These are phyloP conservation scores for Spisula solida DNA, from an alignment of 2,888 invertebrate genomes.

Conservation along the genomic window DNA sequence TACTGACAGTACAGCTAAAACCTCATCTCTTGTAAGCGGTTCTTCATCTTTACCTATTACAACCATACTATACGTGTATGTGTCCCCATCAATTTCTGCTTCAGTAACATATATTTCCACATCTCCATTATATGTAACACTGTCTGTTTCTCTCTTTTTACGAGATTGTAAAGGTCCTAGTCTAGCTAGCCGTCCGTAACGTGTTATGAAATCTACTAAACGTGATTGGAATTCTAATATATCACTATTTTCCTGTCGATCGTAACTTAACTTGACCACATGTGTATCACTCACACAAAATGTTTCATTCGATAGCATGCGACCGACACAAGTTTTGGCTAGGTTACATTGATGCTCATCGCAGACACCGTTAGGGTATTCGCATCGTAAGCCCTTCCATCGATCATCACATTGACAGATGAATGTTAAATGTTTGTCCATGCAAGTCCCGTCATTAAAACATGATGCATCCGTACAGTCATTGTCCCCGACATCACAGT, in stretches of 20 bases:
- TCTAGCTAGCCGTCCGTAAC: slow-evolving; percentile 61
- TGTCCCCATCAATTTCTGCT: slow-evolving; percentile 31
- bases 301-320: slow-evolving; percentile 47
- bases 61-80: slow-evolving; percentile 59
- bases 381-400: slow-evolving; percentile 69
- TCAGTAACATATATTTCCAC: slow-evolving; percentile 64
- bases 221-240: slow-evolving; percentile 50
- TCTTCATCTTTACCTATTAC: slow-evolving; percentile 58
- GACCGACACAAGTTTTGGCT: slow-evolving; percentile 71
- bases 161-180: slow-evolving; percentile 2
- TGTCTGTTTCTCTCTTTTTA: slow-evolving; percentile 35
- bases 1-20: slow-evolving; percentile 59
- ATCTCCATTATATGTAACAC: slow-evolving; percentile 18
- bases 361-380: slow-evolving; percentile 61
- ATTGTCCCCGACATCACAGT: slow-evolving; percentile 70
- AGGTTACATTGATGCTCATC: slow-evolving; percentile 42
- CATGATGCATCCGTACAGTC: slow-evolving; percentile 72
- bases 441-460: slow-evolving; percentile 70
- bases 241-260: slow-evolving; percentile 37
- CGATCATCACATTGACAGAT: slow-evolving; percentile 67
- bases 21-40: slow-evolving; percentile 57
- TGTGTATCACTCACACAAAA: slow-evolving; percentile 55
- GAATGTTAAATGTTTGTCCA: slow-evolving; percentile 73
- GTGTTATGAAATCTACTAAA: slow-evolving; percentile 64
- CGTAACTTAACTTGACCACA: slow-evolving; percentile 35